Evolutionary conservation across 2,888 invertebrate species (phyloP).

Genomic region (Drosophila mimetica): DNA sequence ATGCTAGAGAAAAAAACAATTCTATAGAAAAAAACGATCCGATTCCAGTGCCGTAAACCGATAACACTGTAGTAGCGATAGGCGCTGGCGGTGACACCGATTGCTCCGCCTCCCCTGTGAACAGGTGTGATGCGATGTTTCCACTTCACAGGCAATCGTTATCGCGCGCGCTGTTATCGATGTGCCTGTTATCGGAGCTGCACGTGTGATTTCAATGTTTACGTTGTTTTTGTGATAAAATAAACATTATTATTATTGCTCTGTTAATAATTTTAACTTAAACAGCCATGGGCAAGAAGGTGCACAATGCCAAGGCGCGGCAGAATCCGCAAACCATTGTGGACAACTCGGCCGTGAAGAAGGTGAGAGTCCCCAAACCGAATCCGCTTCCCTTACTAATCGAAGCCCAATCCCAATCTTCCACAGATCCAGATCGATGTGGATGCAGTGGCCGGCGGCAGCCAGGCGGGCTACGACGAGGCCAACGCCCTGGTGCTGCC

Average conservation of each 20-base stretch:
- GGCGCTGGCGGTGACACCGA: not conserved
- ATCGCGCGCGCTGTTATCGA: constrained; percentile 13
- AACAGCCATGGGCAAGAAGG: constrained; percentile 88
- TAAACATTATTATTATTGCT: not conserved
- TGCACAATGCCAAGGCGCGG: constrained; percentile 91
- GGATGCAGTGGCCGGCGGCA: constrained; percentile 83
- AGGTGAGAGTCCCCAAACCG: constrained; percentile 85
- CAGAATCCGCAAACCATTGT: constrained; percentile 89
- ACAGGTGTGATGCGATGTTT: not conserved
- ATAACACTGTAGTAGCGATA: not conserved
- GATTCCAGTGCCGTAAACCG: not conserved
- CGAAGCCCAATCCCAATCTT: constrained; percentile 49
- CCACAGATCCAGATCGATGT: constrained; percentile 89
- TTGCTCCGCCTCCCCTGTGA: too few relatives aligned
- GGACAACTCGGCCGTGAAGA: constrained; percentile 88
- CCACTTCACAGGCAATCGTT: not conserved
- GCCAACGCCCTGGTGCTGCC: constrained; percentile 93
- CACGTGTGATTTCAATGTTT: constrained; percentile 20
- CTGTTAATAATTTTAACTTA: not conserved
- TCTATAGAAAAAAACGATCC: constrained; percentile 3
- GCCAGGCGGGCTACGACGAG: constrained; percentile 87
- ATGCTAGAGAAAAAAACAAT: not conserved
- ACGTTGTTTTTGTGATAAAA: not conserved
- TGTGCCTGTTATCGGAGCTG: constrained; percentile 1
- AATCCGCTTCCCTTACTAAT: constrained; percentile 36